phyloP scores from a whole-genome alignment of 2,888 invertebrate genomes.

The Sesia bembeciformis region DNA sequence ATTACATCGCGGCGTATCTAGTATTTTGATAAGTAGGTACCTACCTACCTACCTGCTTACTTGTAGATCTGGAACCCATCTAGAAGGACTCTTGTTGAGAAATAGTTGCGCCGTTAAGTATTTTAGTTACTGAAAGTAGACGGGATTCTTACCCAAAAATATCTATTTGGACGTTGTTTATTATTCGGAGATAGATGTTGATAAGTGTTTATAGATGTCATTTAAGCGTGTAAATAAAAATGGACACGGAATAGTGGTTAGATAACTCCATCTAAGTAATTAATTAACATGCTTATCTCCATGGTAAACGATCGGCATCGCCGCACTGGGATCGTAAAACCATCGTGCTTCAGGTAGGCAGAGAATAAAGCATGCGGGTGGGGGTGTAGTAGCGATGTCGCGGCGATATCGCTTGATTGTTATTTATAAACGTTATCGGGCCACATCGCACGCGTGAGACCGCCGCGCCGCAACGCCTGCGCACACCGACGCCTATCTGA shows the following conservation, averaged over 20 bases:
- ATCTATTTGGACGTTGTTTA: too few species aligned
- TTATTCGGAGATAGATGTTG: too few species aligned
- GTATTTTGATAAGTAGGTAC: too few species aligned
- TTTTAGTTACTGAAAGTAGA: too few species aligned
- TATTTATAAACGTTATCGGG: slow-evolving; percentile 50
- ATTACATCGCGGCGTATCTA: too few species aligned
- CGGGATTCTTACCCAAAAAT: too few species aligned
- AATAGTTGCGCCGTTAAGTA: too few species aligned
- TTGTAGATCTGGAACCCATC: too few species aligned
- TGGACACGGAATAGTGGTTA: background rate
- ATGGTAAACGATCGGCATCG: slow-evolving; percentile 1
- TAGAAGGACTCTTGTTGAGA: too few species aligned
- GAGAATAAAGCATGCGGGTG: slow-evolving; percentile 6
- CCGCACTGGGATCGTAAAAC: slow-evolving; percentile 3
- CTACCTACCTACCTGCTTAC: too few species aligned
- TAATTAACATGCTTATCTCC: slow-evolving; percentile 7
- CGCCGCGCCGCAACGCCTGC: slow-evolving; percentile 25
- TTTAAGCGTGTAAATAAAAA: slow-evolving; percentile 4
- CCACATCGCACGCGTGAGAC: slow-evolving; percentile 28
- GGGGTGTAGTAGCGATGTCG: slow-evolving; percentile 35
- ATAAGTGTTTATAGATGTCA: background rate
- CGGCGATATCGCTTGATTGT: slow-evolving; percentile 49
- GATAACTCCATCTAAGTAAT: slow-evolving; percentile 3
- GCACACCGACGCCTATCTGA: background rate
- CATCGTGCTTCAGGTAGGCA: background rate